Evolutionary conservation across 2,888 invertebrate genomes (phyloP).

Genomic region (Spisula subtruncata): DNA sequence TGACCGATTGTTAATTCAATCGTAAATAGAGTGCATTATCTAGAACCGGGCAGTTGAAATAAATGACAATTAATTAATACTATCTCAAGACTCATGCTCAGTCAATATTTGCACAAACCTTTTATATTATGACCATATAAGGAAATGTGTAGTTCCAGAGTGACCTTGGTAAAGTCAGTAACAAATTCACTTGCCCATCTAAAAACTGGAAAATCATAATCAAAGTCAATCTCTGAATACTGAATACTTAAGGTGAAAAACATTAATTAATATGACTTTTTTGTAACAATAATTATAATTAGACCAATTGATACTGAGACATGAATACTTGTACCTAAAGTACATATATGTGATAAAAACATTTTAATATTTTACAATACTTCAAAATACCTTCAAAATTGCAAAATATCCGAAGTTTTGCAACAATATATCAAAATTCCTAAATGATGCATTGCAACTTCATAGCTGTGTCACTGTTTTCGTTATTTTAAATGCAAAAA

Average conservation of each 20-base stretch:
- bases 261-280: no score
- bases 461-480: neutral
- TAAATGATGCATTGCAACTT: neutral
- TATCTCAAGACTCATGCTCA: constrained; percentile 27
- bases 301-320: no score
- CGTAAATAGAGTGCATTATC: constrained; percentile 61
- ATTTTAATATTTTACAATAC: neutral
- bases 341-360: no score
- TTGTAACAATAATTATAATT: no score
- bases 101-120: constrained; percentile 52
- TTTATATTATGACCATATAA: constrained; percentile 47
- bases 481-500: neutral
- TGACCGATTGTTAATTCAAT: constrained; percentile 43
- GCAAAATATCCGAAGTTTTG: neutral
- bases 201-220: neutral
- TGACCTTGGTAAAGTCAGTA: neutral
- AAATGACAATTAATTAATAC: constrained; percentile 68
- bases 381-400: neutral
- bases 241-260: no score
- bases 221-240: neutral
- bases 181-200: neutral
- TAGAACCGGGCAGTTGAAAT: constrained; percentile 53
- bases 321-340: no score
- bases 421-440: neutral
- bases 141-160: neutral